Conservation (phyloP, 2,113 vertebrate species). For the Macquaria ambigua region DNA sequence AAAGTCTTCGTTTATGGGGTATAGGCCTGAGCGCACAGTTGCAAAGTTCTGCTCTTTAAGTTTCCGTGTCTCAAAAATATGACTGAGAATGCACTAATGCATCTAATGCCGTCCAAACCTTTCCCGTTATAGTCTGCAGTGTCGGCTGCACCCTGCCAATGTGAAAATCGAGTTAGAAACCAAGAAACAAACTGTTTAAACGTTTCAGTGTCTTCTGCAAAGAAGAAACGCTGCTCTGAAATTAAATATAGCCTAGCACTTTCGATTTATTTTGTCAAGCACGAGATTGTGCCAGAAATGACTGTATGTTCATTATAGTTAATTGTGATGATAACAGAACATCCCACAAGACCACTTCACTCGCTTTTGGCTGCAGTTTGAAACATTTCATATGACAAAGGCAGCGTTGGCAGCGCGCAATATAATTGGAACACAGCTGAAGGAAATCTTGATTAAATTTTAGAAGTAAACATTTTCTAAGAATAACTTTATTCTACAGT, state of each 20-base stretch:
- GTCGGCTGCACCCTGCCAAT: constrained; percentile 12
- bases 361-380: constrained; percentile 44
- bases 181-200: constrained; percentile 27
- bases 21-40: constrained; percentile 4
- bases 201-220: constrained; percentile 14
- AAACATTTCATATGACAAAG: constrained; percentile 50
- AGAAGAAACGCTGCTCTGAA: constrained; percentile 22
- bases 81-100: constrained; percentile 7
- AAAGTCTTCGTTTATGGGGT: constrained; percentile 17
- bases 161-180: constrained; percentile 43
- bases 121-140: constrained; percentile 13
- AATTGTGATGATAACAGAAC: constrained; percentile 64
- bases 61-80: constrained; percentile 28
- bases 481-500: constrained; percentile 78
- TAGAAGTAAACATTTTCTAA: constrained; percentile 75
- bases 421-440: constrained; percentile 55
- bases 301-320: constrained; percentile 39
- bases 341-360: constrained; percentile 39
- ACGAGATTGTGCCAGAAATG: constrained; percentile 45
- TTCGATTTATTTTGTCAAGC: constrained; percentile 49
- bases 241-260: constrained; percentile 43
- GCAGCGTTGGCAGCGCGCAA: constrained; percentile 54
- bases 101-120: constrained; percentile 27
- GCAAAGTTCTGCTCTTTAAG: neutral
- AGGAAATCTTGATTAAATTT: constrained; percentile 71